A percentile compares a stretch with the other conserved stretches of the same genome.
These are phyloP conservation scores for Trachurus trachurus DNA, from an alignment of 2,797 vertebrate species.

Conservation along the genomic window DNA sequence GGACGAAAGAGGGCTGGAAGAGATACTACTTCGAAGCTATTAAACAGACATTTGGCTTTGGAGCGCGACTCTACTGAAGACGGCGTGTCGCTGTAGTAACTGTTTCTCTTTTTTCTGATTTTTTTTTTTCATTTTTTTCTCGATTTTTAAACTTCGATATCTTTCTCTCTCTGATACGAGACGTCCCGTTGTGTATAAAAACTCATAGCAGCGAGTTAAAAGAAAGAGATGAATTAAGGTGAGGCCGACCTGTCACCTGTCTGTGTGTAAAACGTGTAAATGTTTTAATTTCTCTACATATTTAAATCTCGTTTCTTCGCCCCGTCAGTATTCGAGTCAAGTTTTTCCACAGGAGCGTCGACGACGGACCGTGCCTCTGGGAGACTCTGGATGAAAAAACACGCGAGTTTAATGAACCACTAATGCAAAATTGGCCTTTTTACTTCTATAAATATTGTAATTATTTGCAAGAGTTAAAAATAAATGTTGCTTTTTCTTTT, in stretches of 20 bases:
- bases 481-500: slow-evolving; percentile 38
- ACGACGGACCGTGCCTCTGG: slow-evolving; percentile 47
- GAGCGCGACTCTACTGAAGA: slow-evolving; percentile 92
- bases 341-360: slow-evolving; percentile 30
- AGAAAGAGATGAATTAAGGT: slow-evolving; percentile 18
- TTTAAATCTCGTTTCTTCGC: slow-evolving; percentile 51
- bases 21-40: slow-evolving; percentile 97
- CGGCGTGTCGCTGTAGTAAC: not conserved
- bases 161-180: slow-evolving; percentile 55
- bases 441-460: slow-evolving; percentile 54
- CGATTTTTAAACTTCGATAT: slow-evolving; percentile 31
- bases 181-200: slow-evolving; percentile 19
- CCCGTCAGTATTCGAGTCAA: slow-evolving; percentile 48
- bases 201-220: slow-evolving; percentile 29
- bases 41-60: slow-evolving; percentile 98
- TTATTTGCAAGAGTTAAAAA: slow-evolving; percentile 41
- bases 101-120: not conserved
- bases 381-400: slow-evolving; percentile 26
- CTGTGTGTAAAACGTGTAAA: slow-evolving; percentile 45
- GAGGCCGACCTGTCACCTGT: slow-evolving; percentile 28
- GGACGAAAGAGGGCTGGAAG: slow-evolving; percentile 95
- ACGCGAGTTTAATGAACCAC: slow-evolving; percentile 50
- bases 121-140: slow-evolving; percentile 33
- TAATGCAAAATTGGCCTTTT: slow-evolving; percentile 56
- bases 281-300: slow-evolving; percentile 61